phyloP scores from a whole-genome alignment of 2,113 vertebrate genomes.

The Trinectes maculatus region DNA sequence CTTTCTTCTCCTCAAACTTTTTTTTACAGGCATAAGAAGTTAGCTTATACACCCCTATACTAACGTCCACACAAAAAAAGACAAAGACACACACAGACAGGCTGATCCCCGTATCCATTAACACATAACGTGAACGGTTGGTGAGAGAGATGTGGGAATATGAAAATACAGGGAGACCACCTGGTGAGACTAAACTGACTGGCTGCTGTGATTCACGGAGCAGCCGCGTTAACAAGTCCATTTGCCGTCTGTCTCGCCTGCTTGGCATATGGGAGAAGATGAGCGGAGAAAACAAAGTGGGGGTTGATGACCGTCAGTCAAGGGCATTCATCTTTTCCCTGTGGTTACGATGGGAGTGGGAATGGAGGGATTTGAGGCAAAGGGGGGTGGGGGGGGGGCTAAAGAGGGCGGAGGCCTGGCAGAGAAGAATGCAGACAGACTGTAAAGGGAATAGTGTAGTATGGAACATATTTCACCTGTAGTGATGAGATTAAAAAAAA shows the following conservation, averaged over 20 bases:
- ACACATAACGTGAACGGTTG: conserved; percentile 43
- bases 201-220: conserved; percentile 47
- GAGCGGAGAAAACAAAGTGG: conserved; percentile 34
- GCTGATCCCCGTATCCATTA: conserved; percentile 27
- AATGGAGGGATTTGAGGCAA: conserved; percentile 27
- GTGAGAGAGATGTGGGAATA: conserved; percentile 39
- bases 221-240: conserved; percentile 37
- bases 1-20: background rate
- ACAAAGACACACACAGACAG: conserved; percentile 4
- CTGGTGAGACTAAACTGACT: conserved; percentile 47
- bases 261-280: conserved; percentile 34
- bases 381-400: background rate
- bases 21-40: conserved; percentile 24
- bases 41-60: conserved; percentile 14
- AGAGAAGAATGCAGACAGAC: conserved; percentile 48
- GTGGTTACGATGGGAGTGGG: conserved; percentile 39
- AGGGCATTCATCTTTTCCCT: conserved; percentile 53
- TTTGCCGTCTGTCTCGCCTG: conserved; percentile 41
- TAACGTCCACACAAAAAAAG: conserved; percentile 9
- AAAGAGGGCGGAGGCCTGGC: conserved; percentile 15
- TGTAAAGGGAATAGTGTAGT: conserved; percentile 43
- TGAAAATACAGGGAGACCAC: conserved; percentile 26
- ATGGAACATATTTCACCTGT: conserved; percentile 8
- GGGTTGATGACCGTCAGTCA: conserved; percentile 63
- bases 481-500: background rate